Conservation (phyloP, 1,140 invertebrate species). For the Battus philenor region DNA sequence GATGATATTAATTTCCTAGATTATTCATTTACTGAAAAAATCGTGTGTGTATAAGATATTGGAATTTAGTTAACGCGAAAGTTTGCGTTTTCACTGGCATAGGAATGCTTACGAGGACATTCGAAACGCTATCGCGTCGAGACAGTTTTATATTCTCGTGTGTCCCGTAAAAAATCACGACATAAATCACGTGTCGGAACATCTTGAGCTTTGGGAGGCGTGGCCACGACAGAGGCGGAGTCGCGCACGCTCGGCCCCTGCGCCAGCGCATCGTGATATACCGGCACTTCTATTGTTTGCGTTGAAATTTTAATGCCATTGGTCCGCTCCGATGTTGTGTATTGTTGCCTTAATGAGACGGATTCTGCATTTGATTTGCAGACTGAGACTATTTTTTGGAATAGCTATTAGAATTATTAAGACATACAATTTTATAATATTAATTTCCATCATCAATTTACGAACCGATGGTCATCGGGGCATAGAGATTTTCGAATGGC, state of each 20-base stretch:
- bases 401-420: no score
- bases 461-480: no score
- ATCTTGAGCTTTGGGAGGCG: constrained; percentile 27
- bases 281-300: constrained; percentile 38
- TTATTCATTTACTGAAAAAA: no score
- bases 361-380: constrained; percentile 5
- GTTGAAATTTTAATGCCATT: constrained; percentile 27
- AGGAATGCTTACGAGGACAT: neutral
- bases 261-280: constrained; percentile 43
- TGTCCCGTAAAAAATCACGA: constrained; percentile 28
- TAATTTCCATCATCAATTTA: no score
- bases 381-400: no score
- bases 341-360: constrained; percentile 11
- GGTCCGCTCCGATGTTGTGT: constrained; percentile 20
- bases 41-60: no score
- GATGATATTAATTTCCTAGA: no score
- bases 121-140: neutral
- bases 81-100: neutral
- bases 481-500: no score
- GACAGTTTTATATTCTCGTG: constrained; percentile 23
- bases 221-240: constrained; percentile 34
- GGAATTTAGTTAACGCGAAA: no score
- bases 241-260: constrained; percentile 27
- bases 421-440: no score
- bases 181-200: constrained; percentile 35